phyloP scores from a whole-genome alignment of 1,140 invertebrate genomes.

The Ectropis grisescens region DNA sequence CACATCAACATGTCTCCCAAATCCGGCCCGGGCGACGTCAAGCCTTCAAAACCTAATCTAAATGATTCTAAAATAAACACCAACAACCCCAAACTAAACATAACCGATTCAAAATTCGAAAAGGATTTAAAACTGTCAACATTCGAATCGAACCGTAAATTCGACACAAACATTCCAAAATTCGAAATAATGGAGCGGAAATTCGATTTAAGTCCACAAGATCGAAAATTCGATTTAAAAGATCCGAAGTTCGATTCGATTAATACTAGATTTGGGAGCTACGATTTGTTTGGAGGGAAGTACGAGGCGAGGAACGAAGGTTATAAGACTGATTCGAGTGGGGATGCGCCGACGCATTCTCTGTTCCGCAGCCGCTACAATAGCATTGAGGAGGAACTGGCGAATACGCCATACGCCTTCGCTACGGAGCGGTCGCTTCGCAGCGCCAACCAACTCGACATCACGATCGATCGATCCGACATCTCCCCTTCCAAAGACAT shows the following conservation, averaged over 20 bases:
- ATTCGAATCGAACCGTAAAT: no score
- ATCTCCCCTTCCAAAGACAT: constrained; percentile 35
- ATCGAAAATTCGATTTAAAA: constrained; percentile 54
- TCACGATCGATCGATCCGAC: constrained; percentile 38
- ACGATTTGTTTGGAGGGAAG: constrained; percentile 54
- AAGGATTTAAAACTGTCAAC: no score
- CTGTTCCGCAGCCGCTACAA: constrained; percentile 64
- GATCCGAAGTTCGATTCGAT: constrained; percentile 57
- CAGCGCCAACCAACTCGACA: constrained; percentile 31
- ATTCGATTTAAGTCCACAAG: constrained; percentile 8
- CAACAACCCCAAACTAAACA: no score
- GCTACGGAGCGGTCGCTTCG: constrained; percentile 32
- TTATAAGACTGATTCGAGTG: constrained; percentile 12
- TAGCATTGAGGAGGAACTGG: constrained; percentile 62
- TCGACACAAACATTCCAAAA: constrained; percentile 8
- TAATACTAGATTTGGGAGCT: constrained; percentile 48
- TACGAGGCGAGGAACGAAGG: constrained; percentile 29
- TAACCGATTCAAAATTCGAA: no score
- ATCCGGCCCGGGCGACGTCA: constrained; percentile 15
- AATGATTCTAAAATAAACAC: no score
- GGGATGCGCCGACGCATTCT: constrained; percentile 21
- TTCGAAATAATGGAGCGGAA: no score
- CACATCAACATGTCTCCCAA: constrained; percentile 54
- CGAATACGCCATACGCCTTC: constrained; percentile 68
- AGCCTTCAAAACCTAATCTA: no score